Base-by-base conservation (phyloP, 2,888 invertebrate species). In the Crepidodera aurea region DNA sequence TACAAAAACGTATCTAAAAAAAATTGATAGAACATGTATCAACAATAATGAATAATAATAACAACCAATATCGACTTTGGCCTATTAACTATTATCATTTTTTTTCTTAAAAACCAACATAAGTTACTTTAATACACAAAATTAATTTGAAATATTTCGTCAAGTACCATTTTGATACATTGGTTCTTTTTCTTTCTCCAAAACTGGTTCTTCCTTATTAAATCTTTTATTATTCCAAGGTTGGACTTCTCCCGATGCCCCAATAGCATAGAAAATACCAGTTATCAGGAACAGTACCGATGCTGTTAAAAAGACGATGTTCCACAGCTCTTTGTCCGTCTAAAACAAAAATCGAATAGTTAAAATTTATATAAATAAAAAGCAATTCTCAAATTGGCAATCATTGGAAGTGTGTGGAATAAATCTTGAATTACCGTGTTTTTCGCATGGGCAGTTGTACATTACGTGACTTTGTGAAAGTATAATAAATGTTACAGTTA, bases 211-310 rank as follows among this genome's bases (percentile, higher is more conserved):
- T 44, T 19, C 29, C 48, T 59, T 40, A 7, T 56, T 53, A 7
- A 40, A 57, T 29, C 32, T 50, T 13, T 57, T 57, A 39, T 69
- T 60, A 37, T 71, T 69, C 71, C 71, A 71, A 4, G 62, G 60
- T 22, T 71, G 71, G 1, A 69, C 63, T n/a, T 71, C 62, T 2
- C 67, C 71, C 2, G 71, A 66, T 7, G 66, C 71, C 27, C 54
- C 60, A 1, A 65, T n/a, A 15, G 51, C 61, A 51, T 64, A 69
- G 42, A 66, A 69, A 7, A 69, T 25, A 3, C 66, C 68, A 1
- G 68, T 62, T 2, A 58, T 58, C 7, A 56, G 53, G 44, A 65
- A 69, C 34, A 69, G 44, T 25, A 57, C 62, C 10, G 66, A 50
- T 8, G 68, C 66, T 19, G 62, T 62, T 22, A 55, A 44, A 50